Evolutionary conservation across 2,113 vertebrate genomes (phyloP).

Genomic region (Caranx ignobilis): DNA sequence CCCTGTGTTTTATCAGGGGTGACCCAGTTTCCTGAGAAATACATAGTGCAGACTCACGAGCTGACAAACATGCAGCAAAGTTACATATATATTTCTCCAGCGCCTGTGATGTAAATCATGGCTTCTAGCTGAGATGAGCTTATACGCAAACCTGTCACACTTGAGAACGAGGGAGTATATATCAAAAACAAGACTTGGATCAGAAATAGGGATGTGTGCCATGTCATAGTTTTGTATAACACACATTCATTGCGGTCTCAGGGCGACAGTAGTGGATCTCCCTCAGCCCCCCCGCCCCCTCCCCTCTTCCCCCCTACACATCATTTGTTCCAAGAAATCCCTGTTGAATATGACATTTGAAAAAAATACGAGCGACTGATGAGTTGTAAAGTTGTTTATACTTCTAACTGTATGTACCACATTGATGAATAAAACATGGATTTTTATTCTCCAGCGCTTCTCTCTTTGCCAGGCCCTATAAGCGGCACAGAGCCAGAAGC

Average conservation of each 20-base stretch:
- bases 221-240: constrained; percentile 34
- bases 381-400: constrained; percentile 45
- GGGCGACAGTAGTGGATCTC: constrained; percentile 37
- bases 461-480: constrained; percentile 37
- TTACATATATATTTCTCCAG: constrained; percentile 18
- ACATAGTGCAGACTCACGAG: background rate
- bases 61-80: background rate
- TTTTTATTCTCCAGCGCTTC: constrained; percentile 40
- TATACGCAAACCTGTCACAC: constrained; percentile 20
- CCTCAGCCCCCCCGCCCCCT: constrained; percentile 13
- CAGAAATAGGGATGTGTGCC: constrained; percentile 21
- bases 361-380: constrained; percentile 49
- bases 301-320: background rate
- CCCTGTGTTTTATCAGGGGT: constrained; percentile 20
- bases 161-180: constrained; percentile 7
- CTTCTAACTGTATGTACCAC: constrained; percentile 38
- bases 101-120: background rate
- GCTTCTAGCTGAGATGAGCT: constrained; percentile 15
- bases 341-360: constrained; percentile 43
- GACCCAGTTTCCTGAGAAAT: constrained; percentile 19
- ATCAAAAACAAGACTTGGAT: constrained; percentile 11
- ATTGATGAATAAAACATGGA: constrained; percentile 67
- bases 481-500: constrained; percentile 49
- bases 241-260: constrained; percentile 34
- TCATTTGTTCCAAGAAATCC: constrained; percentile 46